These are phyloP conservation scores for Erebia palarica DNA, from an alignment of 2,888 invertebrate species.

Conservation along the genomic window DNA sequence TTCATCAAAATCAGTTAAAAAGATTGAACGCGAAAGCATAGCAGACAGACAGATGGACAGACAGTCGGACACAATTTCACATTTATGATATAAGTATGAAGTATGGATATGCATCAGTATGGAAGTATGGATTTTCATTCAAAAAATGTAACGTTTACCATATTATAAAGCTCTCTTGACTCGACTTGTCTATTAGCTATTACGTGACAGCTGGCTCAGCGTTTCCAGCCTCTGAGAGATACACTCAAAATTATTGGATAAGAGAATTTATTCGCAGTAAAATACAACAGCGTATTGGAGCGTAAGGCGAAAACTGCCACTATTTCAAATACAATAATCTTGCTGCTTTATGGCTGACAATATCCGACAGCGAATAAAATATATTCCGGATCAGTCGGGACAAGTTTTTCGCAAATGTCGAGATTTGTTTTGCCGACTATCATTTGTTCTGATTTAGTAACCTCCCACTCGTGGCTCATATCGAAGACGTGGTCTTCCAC, in stretches of 20 bases:
- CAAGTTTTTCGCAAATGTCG: slow-evolving; percentile 27
- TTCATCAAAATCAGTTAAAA: no score
- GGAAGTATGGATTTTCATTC: no score
- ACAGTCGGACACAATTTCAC: no score
- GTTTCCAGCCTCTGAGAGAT: not conserved
- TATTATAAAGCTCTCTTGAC: not conserved
- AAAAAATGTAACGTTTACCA: no score
- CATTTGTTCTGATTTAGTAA: slow-evolving; percentile 22
- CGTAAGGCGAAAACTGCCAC: slow-evolving; percentile 30
- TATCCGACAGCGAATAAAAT: slow-evolving; percentile 27
- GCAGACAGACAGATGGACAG: no score
- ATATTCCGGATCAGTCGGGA: slow-evolving; percentile 24
- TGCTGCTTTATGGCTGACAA: slow-evolving; percentile 26
- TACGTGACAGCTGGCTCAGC: slow-evolving; percentile 1
- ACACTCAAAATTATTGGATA: slow-evolving; percentile 25
- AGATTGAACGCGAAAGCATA: no score
- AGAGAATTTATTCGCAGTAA: slow-evolving; percentile 37
- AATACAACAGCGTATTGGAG: slow-evolving; percentile 33
- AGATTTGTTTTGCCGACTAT: slow-evolving; percentile 26
- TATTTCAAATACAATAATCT: slow-evolving; percentile 30
- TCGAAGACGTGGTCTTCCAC: not conserved
- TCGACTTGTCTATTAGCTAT: not conserved
- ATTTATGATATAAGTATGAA: no score
- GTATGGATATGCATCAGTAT: no score
- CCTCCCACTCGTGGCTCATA: not conserved